Evolutionary conservation across 2,888 invertebrate species (phyloP).

Genomic region (Meteorus cinctellus): DNA sequence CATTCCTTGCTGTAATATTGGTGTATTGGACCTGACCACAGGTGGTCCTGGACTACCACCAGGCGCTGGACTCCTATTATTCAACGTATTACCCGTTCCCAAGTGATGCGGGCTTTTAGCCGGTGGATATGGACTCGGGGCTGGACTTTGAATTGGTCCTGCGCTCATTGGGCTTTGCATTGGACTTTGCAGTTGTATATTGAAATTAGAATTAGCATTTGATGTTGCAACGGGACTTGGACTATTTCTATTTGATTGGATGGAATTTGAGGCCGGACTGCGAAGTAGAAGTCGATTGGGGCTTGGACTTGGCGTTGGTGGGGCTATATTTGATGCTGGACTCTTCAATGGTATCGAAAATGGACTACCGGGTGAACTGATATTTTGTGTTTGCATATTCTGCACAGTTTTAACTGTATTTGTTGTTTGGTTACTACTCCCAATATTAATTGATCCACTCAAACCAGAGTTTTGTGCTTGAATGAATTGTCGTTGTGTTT

Average conservation of each 20-base stretch:
- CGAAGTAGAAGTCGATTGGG: constrained; percentile 69
- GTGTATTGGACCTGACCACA: constrained; percentile 70
- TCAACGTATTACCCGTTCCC: constrained; percentile 59
- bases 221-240: constrained; percentile 61
- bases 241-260: constrained; percentile 60
- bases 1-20: constrained; percentile 71
- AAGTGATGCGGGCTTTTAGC: constrained; percentile 71
- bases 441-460: constrained; percentile 41
- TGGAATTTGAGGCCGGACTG: constrained; percentile 71
- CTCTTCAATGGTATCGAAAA: constrained; percentile 72
- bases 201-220: constrained; percentile 65
- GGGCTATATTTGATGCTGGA: constrained; percentile 71
- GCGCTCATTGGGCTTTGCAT: constrained; percentile 72
- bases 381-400: constrained; percentile 68
- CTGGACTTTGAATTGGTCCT: constrained; percentile 71
- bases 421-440: constrained; percentile 50
- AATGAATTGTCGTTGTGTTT: constrained; percentile 64
- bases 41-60: constrained; percentile 72
- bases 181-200: constrained; percentile 70
- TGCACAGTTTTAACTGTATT: constrained; percentile 68
- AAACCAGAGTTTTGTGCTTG: constrained; percentile 49
- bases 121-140: constrained; percentile 71
- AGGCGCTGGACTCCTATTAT: constrained; percentile 70
- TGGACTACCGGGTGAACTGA: constrained; percentile 70
- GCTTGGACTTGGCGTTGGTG: constrained; percentile 71